phyloP scores from a whole-genome alignment of 2,888 invertebrate species.

The Carterocephalus palaemon region DNA sequence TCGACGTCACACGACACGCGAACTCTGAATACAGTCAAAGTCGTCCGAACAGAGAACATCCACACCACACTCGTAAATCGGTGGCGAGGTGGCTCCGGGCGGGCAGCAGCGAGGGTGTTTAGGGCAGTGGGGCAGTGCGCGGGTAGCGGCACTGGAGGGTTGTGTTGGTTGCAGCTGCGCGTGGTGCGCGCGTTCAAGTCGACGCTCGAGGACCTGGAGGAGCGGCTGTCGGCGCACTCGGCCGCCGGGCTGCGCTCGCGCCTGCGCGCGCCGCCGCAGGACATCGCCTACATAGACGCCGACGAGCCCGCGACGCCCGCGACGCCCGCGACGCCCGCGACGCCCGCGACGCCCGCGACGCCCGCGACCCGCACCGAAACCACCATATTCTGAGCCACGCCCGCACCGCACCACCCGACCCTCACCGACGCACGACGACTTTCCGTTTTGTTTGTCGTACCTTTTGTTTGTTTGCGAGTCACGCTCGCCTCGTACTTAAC shows the following conservation, averaged over 20 bases:
- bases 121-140: constrained; percentile 48
- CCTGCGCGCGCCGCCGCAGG: constrained; percentile 83
- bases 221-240: constrained; percentile 98
- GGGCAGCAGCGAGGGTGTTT: constrained; percentile 24
- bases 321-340: constrained; percentile 40
- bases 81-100: constrained; percentile 37
- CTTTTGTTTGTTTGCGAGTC: constrained; percentile 31
- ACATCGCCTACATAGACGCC: constrained; percentile 91
- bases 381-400: constrained; percentile 59
- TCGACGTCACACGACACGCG: constrained; percentile 32
- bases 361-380: constrained; percentile 59
- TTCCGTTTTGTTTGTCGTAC: constrained; percentile 24
- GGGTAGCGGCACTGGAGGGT: constrained; percentile 65
- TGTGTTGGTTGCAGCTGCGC: constrained; percentile 94
- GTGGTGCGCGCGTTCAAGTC: constrained; percentile 99
- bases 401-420: constrained; percentile 36
- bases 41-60: constrained; percentile 46
- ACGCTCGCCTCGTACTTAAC: constrained; percentile 50
- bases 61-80: constrained; percentile 67
- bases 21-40: constrained; percentile 63
- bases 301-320: constrained; percentile 73
- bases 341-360: constrained; percentile 51
- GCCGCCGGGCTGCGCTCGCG: constrained; percentile 95
- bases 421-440: constrained; percentile 24
- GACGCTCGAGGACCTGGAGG: constrained; percentile 99